These are phyloP conservation scores for Drosophila mercatorum DNA, from an alignment of 2,888 invertebrate genomes.

Conservation along the genomic window DNA sequence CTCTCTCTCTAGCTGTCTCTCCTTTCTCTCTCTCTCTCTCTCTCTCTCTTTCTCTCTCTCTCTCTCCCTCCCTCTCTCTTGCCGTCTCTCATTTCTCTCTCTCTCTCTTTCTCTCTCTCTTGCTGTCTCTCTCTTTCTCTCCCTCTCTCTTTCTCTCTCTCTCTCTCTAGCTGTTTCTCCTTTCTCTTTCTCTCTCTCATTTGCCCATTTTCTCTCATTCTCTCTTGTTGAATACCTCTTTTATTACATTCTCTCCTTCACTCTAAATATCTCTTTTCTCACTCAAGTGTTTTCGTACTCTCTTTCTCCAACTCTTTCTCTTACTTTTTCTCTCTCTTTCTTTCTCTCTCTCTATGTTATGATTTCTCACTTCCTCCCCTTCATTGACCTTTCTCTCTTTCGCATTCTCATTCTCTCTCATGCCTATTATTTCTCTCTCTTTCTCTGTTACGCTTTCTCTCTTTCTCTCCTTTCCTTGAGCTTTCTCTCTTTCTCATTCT, in stretches of 20 bases:
- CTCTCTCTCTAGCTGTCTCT: background rate
- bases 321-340: background rate
- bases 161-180: too few relatives aligned
- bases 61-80: background rate
- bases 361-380: too few relatives aligned
- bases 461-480: background rate
- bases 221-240: too few relatives aligned
- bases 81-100: background rate
- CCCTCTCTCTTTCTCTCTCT: background rate
- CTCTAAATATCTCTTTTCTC: too few relatives aligned
- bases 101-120: background rate
- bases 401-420: too few relatives aligned
- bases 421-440: too few relatives aligned
- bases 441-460: too few relatives aligned
- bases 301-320: background rate
- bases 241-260: too few relatives aligned
- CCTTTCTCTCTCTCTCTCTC: background rate
- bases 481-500: too few relatives aligned
- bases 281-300: too few relatives aligned
- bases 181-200: background rate
- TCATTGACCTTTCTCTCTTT: too few relatives aligned
- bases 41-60: background rate
- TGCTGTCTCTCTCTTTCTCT: background rate
- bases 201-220: background rate
- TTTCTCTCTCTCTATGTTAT: too few relatives aligned